Percentiles rank a stretch among this genome's conserved stretches.
These are phyloP conservation scores for Protonemura montana DNA, from an alignment of 2,888 invertebrate genomes.

Conservation along the genomic window DNA sequence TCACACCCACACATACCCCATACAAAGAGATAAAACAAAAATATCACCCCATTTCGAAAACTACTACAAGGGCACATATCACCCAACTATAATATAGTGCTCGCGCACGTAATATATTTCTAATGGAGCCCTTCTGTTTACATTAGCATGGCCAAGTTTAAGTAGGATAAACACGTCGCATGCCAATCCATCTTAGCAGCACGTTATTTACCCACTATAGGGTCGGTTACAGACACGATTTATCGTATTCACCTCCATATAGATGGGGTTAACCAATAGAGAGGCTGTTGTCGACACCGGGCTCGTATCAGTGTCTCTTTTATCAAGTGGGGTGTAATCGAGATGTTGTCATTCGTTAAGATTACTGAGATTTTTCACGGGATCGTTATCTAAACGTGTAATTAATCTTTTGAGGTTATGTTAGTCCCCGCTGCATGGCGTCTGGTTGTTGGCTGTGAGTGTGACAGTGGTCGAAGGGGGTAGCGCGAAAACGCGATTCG, in stretches of 20 bases:
- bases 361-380: background rate
- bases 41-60: background rate
- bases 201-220: slow-evolving; percentile 5
- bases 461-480: no score
- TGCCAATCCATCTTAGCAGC: slow-evolving; percentile 30
- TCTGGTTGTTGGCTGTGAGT: background rate
- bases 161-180: slow-evolving; percentile 21
- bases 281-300: background rate
- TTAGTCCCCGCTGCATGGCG: background rate
- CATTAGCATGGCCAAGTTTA: slow-evolving; percentile 45
- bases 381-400: background rate
- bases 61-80: slow-evolving; percentile 12
- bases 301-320: background rate
- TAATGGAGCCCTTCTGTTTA: slow-evolving; percentile 39
- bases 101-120: background rate
- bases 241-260: background rate
- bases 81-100: background rate
- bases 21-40: background rate
- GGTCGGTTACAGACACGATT: background rate
- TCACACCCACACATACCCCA: background rate
- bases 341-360: slow-evolving; percentile 26
- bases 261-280: background rate
- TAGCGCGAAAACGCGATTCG: background rate
- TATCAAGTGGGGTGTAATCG: slow-evolving; percentile 1
- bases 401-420: background rate